A percentile compares a stretch with the other conserved stretches of the same genome.
These are phyloP conservation scores for Australoheros scitulus DNA, from an alignment of 2,113 vertebrate species.

Conservation along the genomic window DNA sequence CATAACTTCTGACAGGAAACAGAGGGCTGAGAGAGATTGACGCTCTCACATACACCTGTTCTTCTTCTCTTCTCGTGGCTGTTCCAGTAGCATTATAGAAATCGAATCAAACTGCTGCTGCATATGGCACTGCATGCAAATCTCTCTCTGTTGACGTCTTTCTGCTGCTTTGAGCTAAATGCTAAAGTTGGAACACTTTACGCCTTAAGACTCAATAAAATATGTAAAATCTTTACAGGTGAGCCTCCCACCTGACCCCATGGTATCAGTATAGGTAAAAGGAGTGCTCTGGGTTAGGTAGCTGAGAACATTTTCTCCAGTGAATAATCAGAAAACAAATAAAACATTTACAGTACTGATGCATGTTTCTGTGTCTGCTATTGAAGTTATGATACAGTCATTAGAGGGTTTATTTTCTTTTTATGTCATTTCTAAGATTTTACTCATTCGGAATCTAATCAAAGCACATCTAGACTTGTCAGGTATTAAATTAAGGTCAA, in stretches of 20 bases:
- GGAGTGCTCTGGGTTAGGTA: neutral
- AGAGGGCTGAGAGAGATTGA: constrained; percentile 53
- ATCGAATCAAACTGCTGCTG: constrained; percentile 9
- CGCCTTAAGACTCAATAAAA: neutral
- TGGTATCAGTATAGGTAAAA: neutral
- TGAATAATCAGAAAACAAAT: rapidly evolving
- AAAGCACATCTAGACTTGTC: rapidly evolving
- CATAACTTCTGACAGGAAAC: constrained; percentile 65
- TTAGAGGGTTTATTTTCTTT: no score
- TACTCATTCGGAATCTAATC: no score
- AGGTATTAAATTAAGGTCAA: rapidly evolving
- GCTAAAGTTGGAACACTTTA: neutral
- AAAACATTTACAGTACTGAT: rapidly evolving
- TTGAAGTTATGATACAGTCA: neutral
- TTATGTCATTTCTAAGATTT: no score
- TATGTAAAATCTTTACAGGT: neutral
- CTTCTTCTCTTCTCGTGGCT: neutral
- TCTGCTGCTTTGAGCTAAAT: constrained; percentile 3
- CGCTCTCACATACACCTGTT: constrained; percentile 26
- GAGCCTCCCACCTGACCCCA: neutral
- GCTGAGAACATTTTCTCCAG: neutral
- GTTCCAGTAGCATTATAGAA: constrained; percentile 9
- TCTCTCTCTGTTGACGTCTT: constrained; percentile 1
- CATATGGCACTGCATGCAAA: constrained; percentile 25
- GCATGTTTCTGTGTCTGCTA: neutral